Base-by-base conservation (phyloP, 2,113 vertebrate species). In the Alligator mississippiensis region DNA sequence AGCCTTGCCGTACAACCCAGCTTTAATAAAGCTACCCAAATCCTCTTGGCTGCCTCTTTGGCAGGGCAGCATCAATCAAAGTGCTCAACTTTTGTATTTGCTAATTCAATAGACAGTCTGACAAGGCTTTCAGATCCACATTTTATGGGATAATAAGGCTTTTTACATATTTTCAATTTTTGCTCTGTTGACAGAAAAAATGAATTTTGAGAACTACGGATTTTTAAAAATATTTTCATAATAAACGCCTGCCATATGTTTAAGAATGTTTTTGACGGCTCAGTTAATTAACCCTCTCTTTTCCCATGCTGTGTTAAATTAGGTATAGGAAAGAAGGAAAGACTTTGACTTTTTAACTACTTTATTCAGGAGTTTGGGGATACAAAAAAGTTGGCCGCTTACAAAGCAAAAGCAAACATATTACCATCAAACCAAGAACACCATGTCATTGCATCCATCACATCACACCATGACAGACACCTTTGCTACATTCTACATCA, bases 1-100 rank as follows among this genome's bases (percentile, higher is more conserved):
- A 98, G 94, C 91, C 93, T 97, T 96, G 84, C 93, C 85, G 85
- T 97, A 96, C 95, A 98, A 98, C 93, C 91, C 95, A 85, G 96
- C 96, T 98, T 97, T 97, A 98, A 98, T 96, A 98, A 97, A 97
- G 91, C 97, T 95, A 96, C 85, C 82, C 95, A 98, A 96, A 96
- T 96, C 94, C 90, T 93, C 94, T 96, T 96, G 96, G 97, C 92
- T 96, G 95, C 94, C 91, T 93, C 64, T 98, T 80, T 97, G 95
- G 86, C 86, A 97, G 93, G 89, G 82, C 92, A 94, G 70, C 93
- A 97, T 96, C 94, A 97, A 97, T 97, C 87, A 93, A 94, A 94
- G 24, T 4, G 82, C 84, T 96, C 86, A 77, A 81, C 87, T 97
- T 96, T 95, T 97, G 93, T 96, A 58, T 96, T 96, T 96, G 74